These are phyloP conservation scores for Smithornis capensis DNA, from an alignment of 2,113 vertebrate genomes.

Conservation along the genomic window DNA sequence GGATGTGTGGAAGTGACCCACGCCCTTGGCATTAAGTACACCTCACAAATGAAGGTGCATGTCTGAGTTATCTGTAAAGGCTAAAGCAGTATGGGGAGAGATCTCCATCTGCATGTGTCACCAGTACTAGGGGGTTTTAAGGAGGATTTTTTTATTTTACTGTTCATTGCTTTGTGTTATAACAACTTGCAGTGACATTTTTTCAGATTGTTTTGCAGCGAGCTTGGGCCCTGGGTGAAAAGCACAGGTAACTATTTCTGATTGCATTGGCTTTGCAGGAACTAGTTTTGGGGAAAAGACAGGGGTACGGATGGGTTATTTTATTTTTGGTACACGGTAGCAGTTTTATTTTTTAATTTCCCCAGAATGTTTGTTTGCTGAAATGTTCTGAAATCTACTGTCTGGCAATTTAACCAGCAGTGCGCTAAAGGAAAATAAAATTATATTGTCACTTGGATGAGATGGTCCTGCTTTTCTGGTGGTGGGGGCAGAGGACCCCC, in stretches of 20 bases:
- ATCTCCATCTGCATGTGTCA: constrained; percentile 9
- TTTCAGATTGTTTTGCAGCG: constrained; percentile 4
- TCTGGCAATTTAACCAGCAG: constrained; percentile 56
- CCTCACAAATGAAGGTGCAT: neutral
- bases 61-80: constrained; percentile 9
- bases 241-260: constrained; percentile 28
- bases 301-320: constrained; percentile 9
- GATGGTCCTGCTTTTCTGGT: neutral
- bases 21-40: neutral
- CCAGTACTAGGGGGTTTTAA: constrained; percentile 46
- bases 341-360: constrained; percentile 40
- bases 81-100: constrained; percentile 19
- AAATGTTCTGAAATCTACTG: constrained; percentile 49
- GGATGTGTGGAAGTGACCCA: neutral
- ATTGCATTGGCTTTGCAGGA: constrained; percentile 13
- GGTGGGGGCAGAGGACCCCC: neutral
- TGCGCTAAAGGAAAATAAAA: constrained; percentile 55
- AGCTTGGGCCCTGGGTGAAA: constrained; percentile 40
- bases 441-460: constrained; percentile 56
- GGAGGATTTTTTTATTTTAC: constrained; percentile 45
- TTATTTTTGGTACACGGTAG: constrained; percentile 52
- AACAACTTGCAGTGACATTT: constrained; percentile 70
- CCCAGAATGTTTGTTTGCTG: constrained; percentile 51
- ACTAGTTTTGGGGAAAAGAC: neutral
- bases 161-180: constrained; percentile 72